A percentile compares a stretch with the other conserved stretches of the same genome.
Conservation (phyloP, 2,113 vertebrate species). For the Ictalurus furcatus region DNA sequence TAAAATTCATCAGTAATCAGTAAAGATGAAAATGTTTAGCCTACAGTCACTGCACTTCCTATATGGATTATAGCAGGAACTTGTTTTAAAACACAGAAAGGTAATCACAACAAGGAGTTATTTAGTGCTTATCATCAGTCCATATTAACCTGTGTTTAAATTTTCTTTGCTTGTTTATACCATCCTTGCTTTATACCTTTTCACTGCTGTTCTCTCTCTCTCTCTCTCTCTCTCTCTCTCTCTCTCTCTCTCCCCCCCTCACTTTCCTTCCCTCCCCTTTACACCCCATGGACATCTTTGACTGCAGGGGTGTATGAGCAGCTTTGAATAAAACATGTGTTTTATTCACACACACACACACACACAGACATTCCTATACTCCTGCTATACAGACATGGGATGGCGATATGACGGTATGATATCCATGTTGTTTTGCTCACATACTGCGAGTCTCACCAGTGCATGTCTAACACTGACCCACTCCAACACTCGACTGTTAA, state of each 20-base stretch:
- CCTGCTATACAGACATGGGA: neutral
- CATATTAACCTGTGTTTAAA: neutral
- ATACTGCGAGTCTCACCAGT: neutral
- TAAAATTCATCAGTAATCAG: neutral
- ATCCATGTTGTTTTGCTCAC: neutral
- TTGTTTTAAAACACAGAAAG: neutral
- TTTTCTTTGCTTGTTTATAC: neutral
- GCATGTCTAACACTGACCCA: neutral
- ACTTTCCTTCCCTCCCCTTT: neutral
- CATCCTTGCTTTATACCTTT: conserved; percentile 9
- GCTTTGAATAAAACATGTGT: conserved; percentile 53
- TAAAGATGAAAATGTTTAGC: neutral
- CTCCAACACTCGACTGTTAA: neutral
- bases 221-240: neutral
- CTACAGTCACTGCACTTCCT: neutral
- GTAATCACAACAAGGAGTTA: neutral
- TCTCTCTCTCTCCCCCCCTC: neutral
- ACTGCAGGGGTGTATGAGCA: conserved; percentile 31
- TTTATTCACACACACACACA: neutral
- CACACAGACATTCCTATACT: neutral
- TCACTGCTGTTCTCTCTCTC: conserved; percentile 23
- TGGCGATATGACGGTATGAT: neutral
- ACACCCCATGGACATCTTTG: conserved; percentile 21
- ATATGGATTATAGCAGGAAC: neutral
- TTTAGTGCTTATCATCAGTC: neutral